Evolutionary conservation across 2,888 invertebrate genomes (phyloP), one percentile per base, ranked within the genome.

Genomic region (Chorisops tibialis): DNA sequence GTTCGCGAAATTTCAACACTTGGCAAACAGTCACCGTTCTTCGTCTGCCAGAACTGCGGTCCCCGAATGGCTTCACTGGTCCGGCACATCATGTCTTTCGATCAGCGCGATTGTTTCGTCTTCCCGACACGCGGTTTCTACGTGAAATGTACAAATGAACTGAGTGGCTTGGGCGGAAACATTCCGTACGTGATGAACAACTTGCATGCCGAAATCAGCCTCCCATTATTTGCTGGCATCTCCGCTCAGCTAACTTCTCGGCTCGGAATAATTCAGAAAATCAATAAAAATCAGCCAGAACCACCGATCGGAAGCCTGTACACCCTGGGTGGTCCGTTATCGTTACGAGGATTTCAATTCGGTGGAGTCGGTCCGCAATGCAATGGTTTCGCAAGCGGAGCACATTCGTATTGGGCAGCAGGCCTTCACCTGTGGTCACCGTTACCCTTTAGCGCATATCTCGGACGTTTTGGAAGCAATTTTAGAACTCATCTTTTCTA

Each of bases 341-440:
- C 90, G 41, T 73, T 98, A 21, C 81, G 98, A 66, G 98, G 97
- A 12, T 98, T 97, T 78, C 84, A 86, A 61, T 84, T 87, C 77
- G 83, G 91, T 66, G 93, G 95, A n/a, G 87, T 90, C 22, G 96
- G 96, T 0, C 93, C 95, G 0, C 88, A 90, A 65, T 78, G 83
- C 30, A 91, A 94, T 67, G 88, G 88, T 58, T 86, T 86, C 70
- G 83, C 89, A 4, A 75, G 87, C 1, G 93, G 93, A 3, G 87
- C 88, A 5, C 83, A 85, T 72, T 82, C 88, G 43, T 95, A 89
- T 79, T 95, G 96, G 92, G 87, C 92, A n/a, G 82, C 85, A 2
- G 96, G 90, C 0, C 74, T 93, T 12, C 97, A 98, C 80, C 71
- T 95, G 24, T 97, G 89, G 81, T 85, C 90, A 1, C 96, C 96